Conservation (phyloP, 1,140 invertebrate genomes). For the Tachypleus tridentatus region DNA sequence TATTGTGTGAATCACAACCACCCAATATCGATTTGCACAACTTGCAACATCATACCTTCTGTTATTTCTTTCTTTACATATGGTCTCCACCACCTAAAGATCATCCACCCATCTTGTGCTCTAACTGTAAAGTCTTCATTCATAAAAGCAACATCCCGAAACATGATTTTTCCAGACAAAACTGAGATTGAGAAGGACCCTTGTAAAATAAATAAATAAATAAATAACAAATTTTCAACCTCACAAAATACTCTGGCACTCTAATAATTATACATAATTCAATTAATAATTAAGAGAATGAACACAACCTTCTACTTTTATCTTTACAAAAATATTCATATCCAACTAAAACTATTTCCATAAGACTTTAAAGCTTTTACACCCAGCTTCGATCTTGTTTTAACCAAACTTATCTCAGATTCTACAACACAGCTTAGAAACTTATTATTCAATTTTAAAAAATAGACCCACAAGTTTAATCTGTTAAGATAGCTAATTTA, state of each 20-base stretch:
- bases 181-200: conserved; percentile 90
- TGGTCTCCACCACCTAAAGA: conserved; percentile 90
- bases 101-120: conserved; percentile 92
- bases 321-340: background rate
- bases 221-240: conserved; percentile 2
- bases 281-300: background rate
- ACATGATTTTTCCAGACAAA: conserved; percentile 96
- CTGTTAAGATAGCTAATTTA: too few relatives aligned
- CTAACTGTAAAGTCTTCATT: conserved; percentile 87
- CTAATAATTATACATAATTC: background rate
- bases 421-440: too few relatives aligned
- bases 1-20: conserved; percentile 4
- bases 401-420: too few relatives aligned
- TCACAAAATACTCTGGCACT: background rate
- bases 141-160: conserved; percentile 87
- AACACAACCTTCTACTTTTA: conserved; percentile 1
- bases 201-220: conserved; percentile 31
- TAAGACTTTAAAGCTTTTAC: background rate
- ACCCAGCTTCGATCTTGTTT: too few relatives aligned
- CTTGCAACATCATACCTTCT: conserved; percentile 51
- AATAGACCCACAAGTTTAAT: too few relatives aligned
- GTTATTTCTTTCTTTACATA: conserved; percentile 90
- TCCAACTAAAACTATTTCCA: conserved; percentile 4
- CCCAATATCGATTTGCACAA: too few relatives aligned
- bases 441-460: too few relatives aligned